Conservation (phyloP, 1,140 invertebrate species). For the Propsilocerus akamusi region DNA sequence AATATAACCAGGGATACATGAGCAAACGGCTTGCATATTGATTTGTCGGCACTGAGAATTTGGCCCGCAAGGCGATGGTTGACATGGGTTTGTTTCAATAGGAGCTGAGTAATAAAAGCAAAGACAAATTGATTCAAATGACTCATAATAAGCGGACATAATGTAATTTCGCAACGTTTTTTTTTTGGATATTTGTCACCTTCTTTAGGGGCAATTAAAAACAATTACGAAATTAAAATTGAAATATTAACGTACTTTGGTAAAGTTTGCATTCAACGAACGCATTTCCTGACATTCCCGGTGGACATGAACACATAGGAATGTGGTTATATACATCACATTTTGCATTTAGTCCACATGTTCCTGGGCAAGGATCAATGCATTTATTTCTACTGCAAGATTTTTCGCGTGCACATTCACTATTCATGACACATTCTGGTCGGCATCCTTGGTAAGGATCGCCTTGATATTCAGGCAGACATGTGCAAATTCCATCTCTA, state of each 20-base stretch:
- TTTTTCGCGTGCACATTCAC: slow-evolving; percentile 51
- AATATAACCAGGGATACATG: slow-evolving; percentile 52
- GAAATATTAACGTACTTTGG: neutral
- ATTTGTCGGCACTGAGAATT: slow-evolving; percentile 57
- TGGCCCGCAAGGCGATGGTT: slow-evolving; percentile 62
- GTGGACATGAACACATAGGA: slow-evolving; percentile 51
- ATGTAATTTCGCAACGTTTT: slow-evolving; percentile 3
- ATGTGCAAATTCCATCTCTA: slow-evolving; percentile 62
- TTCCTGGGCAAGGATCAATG: slow-evolving; percentile 54
- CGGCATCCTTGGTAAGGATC: slow-evolving; percentile 68
- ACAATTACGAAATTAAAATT: too few species aligned
- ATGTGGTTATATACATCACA: slow-evolving; percentile 59
- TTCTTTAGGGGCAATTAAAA: too few species aligned
- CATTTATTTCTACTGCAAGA: slow-evolving; percentile 72
- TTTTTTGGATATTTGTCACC: too few species aligned
- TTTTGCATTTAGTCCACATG: slow-evolving; percentile 58
- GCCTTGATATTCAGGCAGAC: slow-evolving; percentile 59
- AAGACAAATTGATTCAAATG: too few species aligned
- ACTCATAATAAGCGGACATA: slow-evolving; percentile 17
- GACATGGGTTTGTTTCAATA: slow-evolving; percentile 39
- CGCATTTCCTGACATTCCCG: slow-evolving; percentile 61
- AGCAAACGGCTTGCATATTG: slow-evolving; percentile 61
- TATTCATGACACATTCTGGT: slow-evolving; percentile 67
- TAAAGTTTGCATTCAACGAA: slow-evolving; percentile 21
- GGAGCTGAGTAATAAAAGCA: slow-evolving; percentile 4